Percentiles rank a stretch among this genome's conserved stretches.
Conservation (phyloP, 2,888 invertebrate genomes). For the Spodoptera exigua region DNA sequence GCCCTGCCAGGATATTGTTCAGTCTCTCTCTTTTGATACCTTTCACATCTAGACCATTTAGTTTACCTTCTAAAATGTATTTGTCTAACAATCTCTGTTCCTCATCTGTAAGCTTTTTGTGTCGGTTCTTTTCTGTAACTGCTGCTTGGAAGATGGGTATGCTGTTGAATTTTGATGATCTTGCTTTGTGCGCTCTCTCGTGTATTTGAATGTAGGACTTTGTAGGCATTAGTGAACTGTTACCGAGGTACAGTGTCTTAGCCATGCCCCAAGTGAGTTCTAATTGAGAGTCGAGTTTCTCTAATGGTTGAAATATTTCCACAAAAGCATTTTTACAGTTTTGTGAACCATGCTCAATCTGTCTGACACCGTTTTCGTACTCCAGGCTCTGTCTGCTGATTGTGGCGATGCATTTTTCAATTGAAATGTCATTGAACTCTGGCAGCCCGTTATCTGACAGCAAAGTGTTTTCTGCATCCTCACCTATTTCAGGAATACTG, state of each 20-base stretch:
- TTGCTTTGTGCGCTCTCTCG: constrained; percentile 93
- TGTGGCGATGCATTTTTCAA: constrained; percentile 95
- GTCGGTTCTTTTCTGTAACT: constrained; percentile 86
- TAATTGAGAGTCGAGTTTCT: constrained; percentile 92
- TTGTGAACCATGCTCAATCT: constrained; percentile 89
- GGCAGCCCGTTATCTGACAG: constrained; percentile 93
- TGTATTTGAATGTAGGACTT: constrained; percentile 94
- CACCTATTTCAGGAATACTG: constrained; percentile 95
- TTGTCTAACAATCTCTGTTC: constrained; percentile 93
- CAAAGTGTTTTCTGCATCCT: constrained; percentile 94
- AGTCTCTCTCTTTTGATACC: constrained; percentile 84
- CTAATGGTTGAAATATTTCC: constrained; percentile 93
- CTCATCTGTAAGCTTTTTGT: constrained; percentile 87
- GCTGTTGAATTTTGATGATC: constrained; percentile 93
- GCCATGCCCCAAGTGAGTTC: constrained; percentile 96
- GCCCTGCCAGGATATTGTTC: constrained; percentile 83
- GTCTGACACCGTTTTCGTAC: constrained; percentile 93
- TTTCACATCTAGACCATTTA: constrained; percentile 94
- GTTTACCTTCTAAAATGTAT: constrained; percentile 93
- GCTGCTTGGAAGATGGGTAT: constrained; percentile 92
- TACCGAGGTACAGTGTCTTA: constrained; percentile 94
- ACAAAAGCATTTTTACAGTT: constrained; percentile 90
- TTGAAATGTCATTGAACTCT: constrained; percentile 94
- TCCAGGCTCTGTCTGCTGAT: constrained; percentile 95
- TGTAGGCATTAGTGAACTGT: constrained; percentile 94